Percentiles rank a stretch among this genome's conserved stretches.
Conservation (phyloP, 2,888 invertebrate species). For the Aphrophora alni region DNA sequence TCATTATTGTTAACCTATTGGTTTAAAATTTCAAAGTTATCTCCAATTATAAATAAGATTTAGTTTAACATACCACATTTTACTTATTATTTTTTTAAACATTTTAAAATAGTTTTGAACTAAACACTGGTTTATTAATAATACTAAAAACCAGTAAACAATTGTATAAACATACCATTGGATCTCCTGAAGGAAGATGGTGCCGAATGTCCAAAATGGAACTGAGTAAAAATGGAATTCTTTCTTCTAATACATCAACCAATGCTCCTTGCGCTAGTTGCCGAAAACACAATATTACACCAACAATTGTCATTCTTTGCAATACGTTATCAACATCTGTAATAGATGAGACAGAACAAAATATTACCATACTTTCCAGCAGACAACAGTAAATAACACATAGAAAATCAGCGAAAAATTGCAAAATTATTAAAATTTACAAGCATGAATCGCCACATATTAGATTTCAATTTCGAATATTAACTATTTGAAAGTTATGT, state of each 20-base stretch:
- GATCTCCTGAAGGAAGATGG: slow-evolving; percentile 88
- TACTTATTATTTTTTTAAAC: too few relatives aligned
- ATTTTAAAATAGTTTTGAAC: too few relatives aligned
- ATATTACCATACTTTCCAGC: neutral
- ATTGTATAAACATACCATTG: slow-evolving; percentile 54
- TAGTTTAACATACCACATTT: too few relatives aligned
- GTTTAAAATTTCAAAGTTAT: too few relatives aligned
- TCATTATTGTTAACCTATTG: too few relatives aligned
- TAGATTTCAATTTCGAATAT: too few relatives aligned
- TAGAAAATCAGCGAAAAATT: neutral
- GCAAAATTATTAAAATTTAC: neutral
- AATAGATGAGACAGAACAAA: slow-evolving; percentile 34
- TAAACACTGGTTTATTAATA: too few relatives aligned
- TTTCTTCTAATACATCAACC: slow-evolving; percentile 88
- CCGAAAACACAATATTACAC: slow-evolving; percentile 95
- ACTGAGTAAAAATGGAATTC: slow-evolving; percentile 95
- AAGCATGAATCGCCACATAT: too few relatives aligned
- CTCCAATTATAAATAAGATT: too few relatives aligned
- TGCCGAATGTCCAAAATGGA: slow-evolving; percentile 95
- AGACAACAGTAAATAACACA: too few relatives aligned
- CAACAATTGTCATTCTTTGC: slow-evolving; percentile 97
- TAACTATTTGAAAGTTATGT: too few relatives aligned
- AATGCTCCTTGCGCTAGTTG: slow-evolving; percentile 93
- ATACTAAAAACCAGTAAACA: neutral
- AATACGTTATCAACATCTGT: slow-evolving; percentile 90